Percentiles rank a stretch among this genome's conserved stretches.
phyloP scores from a whole-genome alignment of 2,113 vertebrate genomes.

The Podarcis muralis region DNA sequence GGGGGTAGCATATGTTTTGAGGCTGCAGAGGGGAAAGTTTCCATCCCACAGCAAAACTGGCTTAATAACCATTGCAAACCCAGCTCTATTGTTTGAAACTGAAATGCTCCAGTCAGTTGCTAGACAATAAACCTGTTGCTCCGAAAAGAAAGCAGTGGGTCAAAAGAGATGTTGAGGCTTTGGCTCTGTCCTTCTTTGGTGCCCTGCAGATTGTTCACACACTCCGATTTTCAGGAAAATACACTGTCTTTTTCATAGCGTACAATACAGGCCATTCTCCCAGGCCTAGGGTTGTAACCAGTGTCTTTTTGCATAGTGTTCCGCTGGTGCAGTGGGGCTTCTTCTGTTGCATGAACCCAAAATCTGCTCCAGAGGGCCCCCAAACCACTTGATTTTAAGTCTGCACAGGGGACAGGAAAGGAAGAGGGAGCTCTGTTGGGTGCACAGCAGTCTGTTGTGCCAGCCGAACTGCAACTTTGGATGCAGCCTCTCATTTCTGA shows the following conservation, averaged over 20 bases:
- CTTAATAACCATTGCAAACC: constrained; percentile 27
- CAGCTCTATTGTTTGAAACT: not conserved
- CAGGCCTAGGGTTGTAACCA: not conserved
- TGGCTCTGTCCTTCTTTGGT: not conserved
- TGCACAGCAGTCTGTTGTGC: too few relatives aligned
- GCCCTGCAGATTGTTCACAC: not conserved
- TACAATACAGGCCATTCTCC: not conserved
- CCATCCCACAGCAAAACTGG: constrained; percentile 18
- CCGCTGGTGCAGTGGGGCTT: not conserved
- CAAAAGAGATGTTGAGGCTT: constrained; percentile 9
- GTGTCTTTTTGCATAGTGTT: not conserved
- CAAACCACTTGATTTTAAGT: too few relatives aligned
- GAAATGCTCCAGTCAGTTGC: not conserved
- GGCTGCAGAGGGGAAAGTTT: constrained; percentile 28
- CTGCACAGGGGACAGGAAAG: too few relatives aligned
- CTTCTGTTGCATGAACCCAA: too few relatives aligned
- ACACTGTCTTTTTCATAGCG: not conserved
- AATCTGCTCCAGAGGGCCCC: too few relatives aligned
- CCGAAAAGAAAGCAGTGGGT: constrained; percentile 6
- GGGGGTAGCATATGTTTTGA: not conserved
- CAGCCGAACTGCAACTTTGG: too few relatives aligned
- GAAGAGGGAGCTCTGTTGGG: too few relatives aligned
- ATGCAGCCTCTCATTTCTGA: too few relatives aligned
- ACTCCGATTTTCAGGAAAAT: not conserved
- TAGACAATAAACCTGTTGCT: not conserved